Percentiles rank a stretch among this genome's conserved stretches.
These are phyloP conservation scores for Drymonia ruficornis DNA, from an alignment of 2,888 invertebrate species.

Conservation along the genomic window DNA sequence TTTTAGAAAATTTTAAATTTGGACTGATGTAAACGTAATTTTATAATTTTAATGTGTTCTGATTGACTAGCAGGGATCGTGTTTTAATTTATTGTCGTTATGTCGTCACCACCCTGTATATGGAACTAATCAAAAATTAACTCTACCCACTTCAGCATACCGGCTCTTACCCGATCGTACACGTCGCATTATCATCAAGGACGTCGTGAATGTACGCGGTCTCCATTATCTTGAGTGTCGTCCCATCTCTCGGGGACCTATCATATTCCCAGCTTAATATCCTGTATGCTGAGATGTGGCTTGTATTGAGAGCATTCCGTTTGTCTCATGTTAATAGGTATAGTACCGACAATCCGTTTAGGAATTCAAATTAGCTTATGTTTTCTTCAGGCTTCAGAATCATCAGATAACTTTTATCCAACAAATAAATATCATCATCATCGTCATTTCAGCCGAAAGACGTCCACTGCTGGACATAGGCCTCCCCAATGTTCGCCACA, in stretches of 20 bases:
- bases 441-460: too few relatives aligned
- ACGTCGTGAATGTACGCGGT: slow-evolving; percentile 3
- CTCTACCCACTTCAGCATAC: background rate
- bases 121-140: background rate
- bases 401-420: too few relatives aligned
- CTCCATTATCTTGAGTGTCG: slow-evolving; percentile 31
- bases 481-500: too few relatives aligned
- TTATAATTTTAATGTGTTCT: too few relatives aligned
- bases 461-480: too few relatives aligned
- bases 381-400: too few relatives aligned
- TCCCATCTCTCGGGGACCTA: slow-evolving; percentile 18
- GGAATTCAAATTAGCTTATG: too few relatives aligned
- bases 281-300: background rate
- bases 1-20: too few relatives aligned
- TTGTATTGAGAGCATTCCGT: background rate
- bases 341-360: background rate
- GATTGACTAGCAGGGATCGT: too few relatives aligned
- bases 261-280: slow-evolving; percentile 24
- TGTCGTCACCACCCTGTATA: background rate
- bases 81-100: too few relatives aligned
- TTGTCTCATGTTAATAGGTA: background rate
- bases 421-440: too few relatives aligned
- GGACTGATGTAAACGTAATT: too few relatives aligned
- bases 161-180: background rate
- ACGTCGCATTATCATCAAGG: slow-evolving; percentile 1